Conservation (phyloP, 1,140 invertebrate genomes). For the Cataglyphis hispanica region DNA sequence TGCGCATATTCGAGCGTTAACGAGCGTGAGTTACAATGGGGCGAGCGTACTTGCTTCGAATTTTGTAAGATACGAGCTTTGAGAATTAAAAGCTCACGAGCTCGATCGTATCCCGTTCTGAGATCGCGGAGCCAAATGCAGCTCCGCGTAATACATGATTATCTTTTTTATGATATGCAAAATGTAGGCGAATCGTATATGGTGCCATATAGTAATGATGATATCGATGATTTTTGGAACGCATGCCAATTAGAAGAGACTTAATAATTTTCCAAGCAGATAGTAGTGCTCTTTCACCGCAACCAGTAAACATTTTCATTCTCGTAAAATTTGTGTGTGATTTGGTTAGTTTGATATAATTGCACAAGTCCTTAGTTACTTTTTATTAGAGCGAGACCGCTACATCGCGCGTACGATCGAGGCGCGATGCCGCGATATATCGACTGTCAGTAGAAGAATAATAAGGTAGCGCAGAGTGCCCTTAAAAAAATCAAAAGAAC, state of each 20-base stretch:
- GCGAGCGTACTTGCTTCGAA: slow-evolving; percentile 1
- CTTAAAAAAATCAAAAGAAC: slow-evolving; percentile 81
- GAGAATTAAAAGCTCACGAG: slow-evolving; percentile 6
- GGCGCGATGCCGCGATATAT: slow-evolving; percentile 71
- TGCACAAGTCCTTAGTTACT: slow-evolving; percentile 84
- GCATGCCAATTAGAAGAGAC: slow-evolving; percentile 87
- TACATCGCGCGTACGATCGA: slow-evolving; percentile 71
- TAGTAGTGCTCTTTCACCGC: slow-evolving; percentile 86
- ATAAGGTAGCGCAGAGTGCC: slow-evolving; percentile 81
- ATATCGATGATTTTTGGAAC: slow-evolving; percentile 84
- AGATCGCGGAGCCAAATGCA: slow-evolving; percentile 15
- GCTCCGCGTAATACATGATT: slow-evolving; percentile 72
- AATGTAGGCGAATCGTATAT: slow-evolving; percentile 81
- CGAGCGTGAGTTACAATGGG: slow-evolving; percentile 34
- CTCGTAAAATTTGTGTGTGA: slow-evolving; percentile 73
- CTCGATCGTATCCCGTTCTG: background rate
- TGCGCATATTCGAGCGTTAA: slow-evolving; percentile 2
- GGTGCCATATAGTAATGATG: slow-evolving; percentile 83
- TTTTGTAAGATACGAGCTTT: background rate
- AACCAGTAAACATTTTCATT: slow-evolving; percentile 79
- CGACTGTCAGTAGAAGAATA: slow-evolving; percentile 76
- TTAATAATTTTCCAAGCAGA: slow-evolving; percentile 85
- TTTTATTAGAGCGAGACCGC: slow-evolving; percentile 73
- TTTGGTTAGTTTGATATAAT: slow-evolving; percentile 86
- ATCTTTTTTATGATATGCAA: slow-evolving; percentile 76